Evolutionary conservation across 1,140 invertebrate species (phyloP).

Genomic region (Arctopsyche grandis): DNA sequence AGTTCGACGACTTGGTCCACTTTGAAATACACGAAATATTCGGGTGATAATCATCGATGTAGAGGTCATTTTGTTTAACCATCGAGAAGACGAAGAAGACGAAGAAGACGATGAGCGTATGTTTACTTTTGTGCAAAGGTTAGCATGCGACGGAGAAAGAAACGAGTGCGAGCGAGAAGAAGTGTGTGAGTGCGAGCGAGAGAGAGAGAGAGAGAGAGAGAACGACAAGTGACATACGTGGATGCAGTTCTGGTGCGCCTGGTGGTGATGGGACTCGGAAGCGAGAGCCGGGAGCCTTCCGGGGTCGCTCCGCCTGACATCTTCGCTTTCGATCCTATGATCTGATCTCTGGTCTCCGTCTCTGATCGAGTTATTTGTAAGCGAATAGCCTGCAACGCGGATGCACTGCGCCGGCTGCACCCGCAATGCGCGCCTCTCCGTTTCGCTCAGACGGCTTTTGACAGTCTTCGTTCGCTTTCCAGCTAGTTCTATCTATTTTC

Average conservation of each 20-base stretch:
- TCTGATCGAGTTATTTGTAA: background rate
- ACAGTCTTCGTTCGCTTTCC: background rate
- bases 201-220: background rate
- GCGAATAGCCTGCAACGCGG: no score
- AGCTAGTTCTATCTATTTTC: background rate
- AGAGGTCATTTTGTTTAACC: no score
- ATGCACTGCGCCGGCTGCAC: no score
- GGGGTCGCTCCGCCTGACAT: conserved; percentile 56
- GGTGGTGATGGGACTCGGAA: conserved; percentile 84
- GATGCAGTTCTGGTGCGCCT: conserved; percentile 80
- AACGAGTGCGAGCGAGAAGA: background rate
- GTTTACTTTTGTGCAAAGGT: background rate
- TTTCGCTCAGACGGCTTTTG: background rate
- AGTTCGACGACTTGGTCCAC: no score
- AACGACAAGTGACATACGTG: conserved; percentile 67
- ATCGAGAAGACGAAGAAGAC: no score
- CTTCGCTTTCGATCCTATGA: background rate
- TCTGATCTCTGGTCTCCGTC: background rate
- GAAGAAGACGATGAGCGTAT: no score
- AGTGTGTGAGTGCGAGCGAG: no score
- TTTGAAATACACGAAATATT: no score
- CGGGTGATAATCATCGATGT: no score
- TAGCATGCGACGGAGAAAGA: background rate
- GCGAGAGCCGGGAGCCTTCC: conserved; percentile 63
- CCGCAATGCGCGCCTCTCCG: no score